Base-by-base conservation (phyloP, 2,888 invertebrate species). In the Limenitis camilla region DNA sequence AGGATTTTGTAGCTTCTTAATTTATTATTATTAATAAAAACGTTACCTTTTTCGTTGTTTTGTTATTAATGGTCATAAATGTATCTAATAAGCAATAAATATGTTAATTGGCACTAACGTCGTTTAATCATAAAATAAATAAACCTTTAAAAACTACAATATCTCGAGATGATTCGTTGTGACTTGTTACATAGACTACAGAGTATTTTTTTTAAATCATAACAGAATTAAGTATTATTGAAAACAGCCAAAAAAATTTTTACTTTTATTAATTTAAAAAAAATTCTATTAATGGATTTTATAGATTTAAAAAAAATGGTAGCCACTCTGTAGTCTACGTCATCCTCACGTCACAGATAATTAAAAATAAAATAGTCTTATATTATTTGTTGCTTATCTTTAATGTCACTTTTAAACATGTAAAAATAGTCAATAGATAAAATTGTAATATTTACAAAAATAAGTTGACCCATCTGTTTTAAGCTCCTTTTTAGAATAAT, bases 401-500 rank as follows among this genome's bases (percentile, higher is more conserved):
- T 52, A 47, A 52, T 53, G 54, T 59, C 49, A 58, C 61, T 40
- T 51, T 8, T 55, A 62, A 61, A 60, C 58, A 63, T 66, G 63
- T 67, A 70, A 53, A 64, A 66, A 67, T 55, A 56, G 60, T 64
- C 60, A 59, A 58, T 47, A 60, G 48, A 56, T 59, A 61, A 57
- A 59, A 59, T n/a, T 55, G 47, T 56, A 41, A 11, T 60, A 61
- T 60, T 60, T 59, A 63, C 55, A 60, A 60, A 58, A 61, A 59
- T 55, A 50, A 49, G 39, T 47, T 31, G 42, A 49, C 38, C 33
- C 45, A 53, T 53, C 47, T 44, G 39, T 40, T 43, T 51, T 53
- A 53, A 56, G 56, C 58, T 58, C 58, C 55, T 50, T 49, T 43
- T 46, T 33, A 38, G 27, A 45, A 10, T 44, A 44, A 45, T 38